phyloP scores from a whole-genome alignment of 2,797 vertebrate genomes.

The Sebastes oblongus region DNA sequence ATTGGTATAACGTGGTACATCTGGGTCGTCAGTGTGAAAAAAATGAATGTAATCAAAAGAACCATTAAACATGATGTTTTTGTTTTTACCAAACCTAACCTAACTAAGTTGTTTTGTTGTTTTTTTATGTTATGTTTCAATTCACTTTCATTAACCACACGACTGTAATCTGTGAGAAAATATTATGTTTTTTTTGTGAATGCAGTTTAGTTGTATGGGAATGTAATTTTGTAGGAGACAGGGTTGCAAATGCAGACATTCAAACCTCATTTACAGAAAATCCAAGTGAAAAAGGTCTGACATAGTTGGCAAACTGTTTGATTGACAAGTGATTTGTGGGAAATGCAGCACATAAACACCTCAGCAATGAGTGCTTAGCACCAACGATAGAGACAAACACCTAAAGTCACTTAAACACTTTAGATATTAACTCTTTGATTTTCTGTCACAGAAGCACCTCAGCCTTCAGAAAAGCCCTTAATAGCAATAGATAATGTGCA shows the following conservation, averaged over 20 bases:
- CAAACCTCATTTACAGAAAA: neutral
- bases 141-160: no score
- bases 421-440: slow-evolving; percentile 20
- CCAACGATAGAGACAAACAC: slow-evolving; percentile 1
- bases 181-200: no score
- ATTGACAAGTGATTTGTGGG: slow-evolving; percentile 13
- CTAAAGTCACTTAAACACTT: slow-evolving; percentile 17
- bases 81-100: no score
- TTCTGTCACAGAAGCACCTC: neutral
- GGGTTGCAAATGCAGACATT: neutral
- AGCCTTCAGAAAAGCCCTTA: neutral
- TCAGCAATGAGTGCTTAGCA: neutral
- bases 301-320: neutral
- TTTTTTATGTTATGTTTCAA: no score
- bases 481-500: neutral
- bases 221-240: no score
- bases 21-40: no score
- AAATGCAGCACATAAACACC: neutral
- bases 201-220: no score
- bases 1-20: fast-evolving
- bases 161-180: no score
- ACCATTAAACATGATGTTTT: no score
- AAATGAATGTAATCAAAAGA: no score
- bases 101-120: no score
- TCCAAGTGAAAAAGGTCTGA: neutral